Base-by-base conservation (phyloP, 2,888 invertebrate genomes). In the Tortricodes alternella region DNA sequence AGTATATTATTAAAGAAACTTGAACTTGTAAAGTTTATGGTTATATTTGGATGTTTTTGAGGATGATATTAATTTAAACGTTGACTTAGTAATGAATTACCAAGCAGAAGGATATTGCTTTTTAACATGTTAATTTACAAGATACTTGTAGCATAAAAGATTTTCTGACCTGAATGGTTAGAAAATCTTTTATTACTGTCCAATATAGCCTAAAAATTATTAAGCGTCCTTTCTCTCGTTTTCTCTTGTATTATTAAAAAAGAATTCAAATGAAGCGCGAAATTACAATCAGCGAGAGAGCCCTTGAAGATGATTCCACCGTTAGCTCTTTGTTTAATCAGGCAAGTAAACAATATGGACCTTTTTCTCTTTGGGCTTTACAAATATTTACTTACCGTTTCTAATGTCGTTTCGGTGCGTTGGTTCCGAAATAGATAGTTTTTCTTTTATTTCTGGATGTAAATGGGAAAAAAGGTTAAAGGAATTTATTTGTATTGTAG, bases 291-390 rank as follows among this genome's bases (percentile, higher is more conserved):
- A 53, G 49, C 39, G 38, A 18, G 41, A 46, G 43, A 18, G 41
- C 55, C 46, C 59, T 59, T 53, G 55, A 55, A 46, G 48, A 59
- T 56, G 53, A 56, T 55, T 48, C 38, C 29, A 48, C 46, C 37
- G 46, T 53, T 57, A 51, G 50, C 43, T 56, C 59, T 50, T 61
- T 61, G 59, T 59, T 58, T 61, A 59, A 61, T 61, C 61, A 61
- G 51, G 48, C 49, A 51, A 61, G 53, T 49, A 61, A 59, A 59
- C 53, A 59, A 59, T 59, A 55, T 55, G 38, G 39, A 59, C 55
- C 59, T 59, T 59, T 59, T 50, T 55, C 59, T 55, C 50, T 50
- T 53, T 24, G 37, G 19, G 48, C 24, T 16, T 32, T 34, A 46
- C 59, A 59, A 59, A 59, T 39, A 55, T 59, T 59, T 55, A 49